phyloP scores from a whole-genome alignment of 2,113 vertebrate genomes.

The Tichodroma muraria region DNA sequence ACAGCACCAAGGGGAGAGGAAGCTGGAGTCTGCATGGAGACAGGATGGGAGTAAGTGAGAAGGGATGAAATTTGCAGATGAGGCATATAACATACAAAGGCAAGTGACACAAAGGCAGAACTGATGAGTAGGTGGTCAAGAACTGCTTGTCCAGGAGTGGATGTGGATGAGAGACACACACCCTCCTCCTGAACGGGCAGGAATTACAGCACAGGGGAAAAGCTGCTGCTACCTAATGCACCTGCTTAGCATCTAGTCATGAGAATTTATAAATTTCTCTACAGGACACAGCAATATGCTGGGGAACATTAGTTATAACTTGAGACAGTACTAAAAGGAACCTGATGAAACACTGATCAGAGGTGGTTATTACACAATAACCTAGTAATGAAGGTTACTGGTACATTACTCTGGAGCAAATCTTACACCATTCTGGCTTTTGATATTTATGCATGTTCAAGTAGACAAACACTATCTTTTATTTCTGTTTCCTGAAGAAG shows the following conservation, averaged over 20 bases:
- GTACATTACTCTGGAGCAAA: background rate
- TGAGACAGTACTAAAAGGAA: background rate
- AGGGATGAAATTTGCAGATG: background rate
- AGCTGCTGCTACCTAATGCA: background rate
- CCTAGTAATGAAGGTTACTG: background rate
- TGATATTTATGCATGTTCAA: background rate
- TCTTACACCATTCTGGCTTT: background rate
- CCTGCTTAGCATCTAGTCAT: background rate
- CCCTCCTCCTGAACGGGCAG: accelerated
- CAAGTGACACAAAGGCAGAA: background rate
- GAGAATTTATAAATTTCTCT: background rate
- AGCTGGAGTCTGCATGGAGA: background rate
- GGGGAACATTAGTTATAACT: background rate
- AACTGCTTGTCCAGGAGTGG: background rate
- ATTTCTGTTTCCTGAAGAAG: background rate
- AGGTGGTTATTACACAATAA: background rate
- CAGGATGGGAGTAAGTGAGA: background rate
- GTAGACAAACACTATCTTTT: background rate
- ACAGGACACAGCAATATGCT: background rate
- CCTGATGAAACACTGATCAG: background rate
- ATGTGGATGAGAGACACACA: background rate
- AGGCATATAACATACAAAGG: background rate
- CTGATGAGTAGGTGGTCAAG: background rate
- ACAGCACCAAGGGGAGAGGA: background rate
- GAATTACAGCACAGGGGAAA: background rate